Evolutionary conservation across 1,140 invertebrate species (phyloP).

Genomic region (Riptortus pedestris): DNA sequence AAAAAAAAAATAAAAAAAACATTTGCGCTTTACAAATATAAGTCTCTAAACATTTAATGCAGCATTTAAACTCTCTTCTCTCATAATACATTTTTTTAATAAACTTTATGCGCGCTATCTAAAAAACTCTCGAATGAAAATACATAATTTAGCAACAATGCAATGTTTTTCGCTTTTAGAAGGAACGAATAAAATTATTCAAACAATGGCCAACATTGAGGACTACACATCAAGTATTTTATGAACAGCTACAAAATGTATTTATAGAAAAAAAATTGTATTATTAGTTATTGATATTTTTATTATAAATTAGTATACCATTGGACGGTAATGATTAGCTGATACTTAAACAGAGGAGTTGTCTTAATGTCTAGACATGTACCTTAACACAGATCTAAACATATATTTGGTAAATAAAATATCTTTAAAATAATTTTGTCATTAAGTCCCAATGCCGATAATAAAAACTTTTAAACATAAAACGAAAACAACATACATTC

Average conservation of each 20-base stretch:
- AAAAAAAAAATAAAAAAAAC: not conserved
- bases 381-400: not conserved
- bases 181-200: not conserved
- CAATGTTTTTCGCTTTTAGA: not conserved
- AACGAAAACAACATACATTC: not conserved
- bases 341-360: not conserved
- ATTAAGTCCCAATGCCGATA: constrained; percentile 6
- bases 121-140: not conserved
- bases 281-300: not conserved
- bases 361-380: not conserved
- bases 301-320: not conserved
- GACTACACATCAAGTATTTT: not conserved
- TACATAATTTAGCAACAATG: not conserved
- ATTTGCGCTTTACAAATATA: not conserved
- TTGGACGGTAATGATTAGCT: not conserved
- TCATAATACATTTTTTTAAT: not conserved
- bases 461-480: not conserved
- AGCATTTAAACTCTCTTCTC: not conserved
- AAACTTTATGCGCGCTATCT: not conserved
- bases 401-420: not conserved
- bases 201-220: not conserved
- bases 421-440: not conserved
- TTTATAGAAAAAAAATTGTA: not conserved
- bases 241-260: not conserved
- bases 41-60: constrained; percentile 1